phyloP scores from a whole-genome alignment of 2,888 invertebrate species.

The Meandrusa payeni region DNA sequence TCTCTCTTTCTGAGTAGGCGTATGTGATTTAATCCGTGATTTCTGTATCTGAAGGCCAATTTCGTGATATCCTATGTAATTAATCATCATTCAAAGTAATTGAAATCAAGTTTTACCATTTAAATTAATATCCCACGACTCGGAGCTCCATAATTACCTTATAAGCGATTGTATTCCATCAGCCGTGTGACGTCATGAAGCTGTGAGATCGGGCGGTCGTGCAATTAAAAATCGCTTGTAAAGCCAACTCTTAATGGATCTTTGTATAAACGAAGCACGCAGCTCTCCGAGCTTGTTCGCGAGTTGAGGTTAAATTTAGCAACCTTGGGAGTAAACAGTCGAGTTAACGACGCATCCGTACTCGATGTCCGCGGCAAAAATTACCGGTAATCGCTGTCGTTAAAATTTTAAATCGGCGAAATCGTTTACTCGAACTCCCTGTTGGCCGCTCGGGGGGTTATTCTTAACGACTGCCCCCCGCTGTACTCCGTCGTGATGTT shows the following conservation, averaged over 20 bases:
- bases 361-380: slow-evolving; percentile 39
- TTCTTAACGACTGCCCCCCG: slow-evolving; percentile 1
- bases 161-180: slow-evolving; percentile 22
- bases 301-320: slow-evolving; percentile 26
- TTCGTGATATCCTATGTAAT: too few species aligned
- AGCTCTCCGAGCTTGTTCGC: slow-evolving; percentile 28
- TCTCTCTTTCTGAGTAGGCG: too few species aligned
- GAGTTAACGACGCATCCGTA: slow-evolving; percentile 40
- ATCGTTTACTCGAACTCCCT: slow-evolving; percentile 18
- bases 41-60: too few species aligned
- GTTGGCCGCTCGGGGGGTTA: slow-evolving; percentile 1
- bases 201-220: slow-evolving; percentile 11
- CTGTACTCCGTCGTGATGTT: too few species aligned
- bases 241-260: slow-evolving; percentile 22
- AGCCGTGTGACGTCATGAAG: slow-evolving; percentile 20
- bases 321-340: slow-evolving; percentile 37
- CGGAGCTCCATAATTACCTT: slow-evolving; percentile 3
- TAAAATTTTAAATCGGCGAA: slow-evolving; percentile 37
- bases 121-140: slow-evolving; percentile 2
- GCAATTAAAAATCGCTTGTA: slow-evolving; percentile 40
- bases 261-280: slow-evolving; percentile 31
- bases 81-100: slow-evolving; percentile 2
- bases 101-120: slow-evolving; percentile 3
- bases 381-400: slow-evolving; percentile 40
- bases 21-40: too few species aligned